A percentile compares a stretch with the other conserved stretches of the same genome.
phyloP scores from a whole-genome alignment of 2,888 invertebrate species.

The Caenorhabditis angaria region DNA sequence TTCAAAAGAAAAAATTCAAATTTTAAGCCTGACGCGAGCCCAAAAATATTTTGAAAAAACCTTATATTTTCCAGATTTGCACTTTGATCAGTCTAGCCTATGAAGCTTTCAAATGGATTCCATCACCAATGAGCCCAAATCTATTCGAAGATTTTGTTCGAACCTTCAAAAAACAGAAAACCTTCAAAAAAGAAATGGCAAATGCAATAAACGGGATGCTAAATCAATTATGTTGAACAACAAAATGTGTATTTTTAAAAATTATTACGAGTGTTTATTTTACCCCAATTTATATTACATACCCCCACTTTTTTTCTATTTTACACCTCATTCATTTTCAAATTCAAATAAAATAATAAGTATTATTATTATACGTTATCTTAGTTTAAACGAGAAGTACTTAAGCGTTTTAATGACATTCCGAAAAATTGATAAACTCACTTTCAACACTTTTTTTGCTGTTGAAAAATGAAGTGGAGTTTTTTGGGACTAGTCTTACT shows the following conservation, averaged over 20 bases:
- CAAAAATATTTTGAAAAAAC: neutral
- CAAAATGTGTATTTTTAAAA: neutral
- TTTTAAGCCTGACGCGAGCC: too few species aligned
- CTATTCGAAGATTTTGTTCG: constrained; percentile 40
- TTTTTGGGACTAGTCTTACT: neutral
- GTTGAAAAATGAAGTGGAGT: too few species aligned
- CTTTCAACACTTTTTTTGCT: too few species aligned
- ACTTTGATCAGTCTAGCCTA: constrained; percentile 21
- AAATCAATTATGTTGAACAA: neutral
- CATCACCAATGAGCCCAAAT: constrained; percentile 14
- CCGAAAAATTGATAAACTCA: too few species aligned
- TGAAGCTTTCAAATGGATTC: constrained; percentile 36
- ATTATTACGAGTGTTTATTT: too few species aligned
- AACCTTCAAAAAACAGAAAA: constrained; percentile 33
- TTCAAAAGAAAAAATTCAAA: neutral
- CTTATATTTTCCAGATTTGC: constrained; percentile 7
- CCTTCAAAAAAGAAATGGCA: constrained; percentile 28
- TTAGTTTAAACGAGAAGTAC: neutral
- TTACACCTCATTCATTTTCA: too few species aligned
- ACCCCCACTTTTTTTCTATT: too few species aligned
- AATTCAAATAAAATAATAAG: too few species aligned
- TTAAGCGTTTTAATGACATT: neutral
- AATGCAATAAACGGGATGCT: constrained; percentile 16
- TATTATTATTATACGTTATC: too few species aligned
- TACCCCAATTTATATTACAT: too few species aligned